Evolutionary conservation across 1,140 invertebrate species (phyloP), one percentile per base, ranked within the genome.

Genomic region (Leptoteleia sp.): DNA sequence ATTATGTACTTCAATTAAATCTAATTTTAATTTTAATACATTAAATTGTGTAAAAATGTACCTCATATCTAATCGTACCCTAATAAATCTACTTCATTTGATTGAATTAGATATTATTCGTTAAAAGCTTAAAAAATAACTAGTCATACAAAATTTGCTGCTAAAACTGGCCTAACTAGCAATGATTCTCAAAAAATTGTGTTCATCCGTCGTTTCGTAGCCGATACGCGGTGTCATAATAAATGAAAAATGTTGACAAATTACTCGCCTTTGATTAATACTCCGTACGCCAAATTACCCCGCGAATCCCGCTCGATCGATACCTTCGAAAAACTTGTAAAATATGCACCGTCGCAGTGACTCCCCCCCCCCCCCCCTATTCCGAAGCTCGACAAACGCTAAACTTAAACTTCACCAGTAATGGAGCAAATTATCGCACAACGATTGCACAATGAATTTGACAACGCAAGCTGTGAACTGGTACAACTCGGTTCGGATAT

Each of bases 401-500:
- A 29, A 29, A 29, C 27, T 5, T 31, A 22, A 22, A 22, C 5
- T 5, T 2, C 2, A 22, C 19, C 19, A 22, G 5, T 17, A 37
- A 37, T 37, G 6, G 38, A 4, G 15, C 15, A n/a, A 15, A 17
- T n/a, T 13, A 37, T 43, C 8, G 7, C 8, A 19, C 22, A 45
- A 33, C 9, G 43, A 54, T 13, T 15, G 17, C 12, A 9, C 19
- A n/a, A 54, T 54, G 5, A 37, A 54, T 54, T 12, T 0, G 9
- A 57, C 37, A 37, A 29, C 52, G 11, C n/a, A 17, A 9, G 25
- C 37, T 29, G 8, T 1, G 54, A 19, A 25, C 17, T 27, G 19
- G 16, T 48, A 33, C 33, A 82, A 85, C 76, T 80, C 80, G 80
- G 65, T 82, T 13, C 57, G 79, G 84, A 82, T 85, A 83, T 87